Evolutionary conservation across 1,140 invertebrate species (phyloP).

Genomic region (Onthophagus taurus): DNA sequence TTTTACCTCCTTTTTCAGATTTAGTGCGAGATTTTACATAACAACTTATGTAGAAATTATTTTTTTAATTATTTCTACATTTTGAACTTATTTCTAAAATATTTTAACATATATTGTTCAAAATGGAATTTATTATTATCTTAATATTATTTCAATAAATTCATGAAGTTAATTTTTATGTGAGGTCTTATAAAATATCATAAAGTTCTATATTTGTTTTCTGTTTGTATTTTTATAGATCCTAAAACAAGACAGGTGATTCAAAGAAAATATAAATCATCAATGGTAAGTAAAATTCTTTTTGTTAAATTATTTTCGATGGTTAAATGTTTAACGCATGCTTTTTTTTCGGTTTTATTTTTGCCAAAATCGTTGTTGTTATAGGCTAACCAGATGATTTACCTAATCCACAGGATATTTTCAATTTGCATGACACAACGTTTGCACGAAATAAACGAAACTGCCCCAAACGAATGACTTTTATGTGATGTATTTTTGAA

Average conservation of each 20-base stretch:
- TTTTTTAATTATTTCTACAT: not conserved
- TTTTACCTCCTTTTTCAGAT: too few relatives aligned
- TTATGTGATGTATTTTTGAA: too few relatives aligned
- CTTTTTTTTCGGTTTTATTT: slow-evolving; percentile 17
- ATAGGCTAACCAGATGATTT: slow-evolving; percentile 48
- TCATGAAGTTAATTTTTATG: too few relatives aligned
- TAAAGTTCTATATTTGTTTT: slow-evolving; percentile 3
- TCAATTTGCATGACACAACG: slow-evolving; percentile 41
- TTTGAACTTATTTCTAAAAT: too few relatives aligned
- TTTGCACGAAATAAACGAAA: slow-evolving; percentile 23
- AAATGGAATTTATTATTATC: too few relatives aligned
- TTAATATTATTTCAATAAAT: too few relatives aligned
- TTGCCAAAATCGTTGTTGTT: too few relatives aligned
- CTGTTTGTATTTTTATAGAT: slow-evolving; percentile 61
- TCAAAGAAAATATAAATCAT: slow-evolving; percentile 94
- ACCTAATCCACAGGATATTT: slow-evolving; percentile 54
- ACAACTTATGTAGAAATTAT: not conserved
- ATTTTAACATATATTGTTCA: too few relatives aligned
- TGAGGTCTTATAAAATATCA: too few relatives aligned
- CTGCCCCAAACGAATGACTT: too few relatives aligned
- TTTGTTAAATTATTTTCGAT: slow-evolving; percentile 12
- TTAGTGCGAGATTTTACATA: too few relatives aligned
- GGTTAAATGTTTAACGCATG: slow-evolving; percentile 1
- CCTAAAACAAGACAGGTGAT: slow-evolving; percentile 94
- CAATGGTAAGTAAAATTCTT: slow-evolving; percentile 74